Conservation (phyloP, 2,113 vertebrate species). For the Carlito syrichta region DNA sequence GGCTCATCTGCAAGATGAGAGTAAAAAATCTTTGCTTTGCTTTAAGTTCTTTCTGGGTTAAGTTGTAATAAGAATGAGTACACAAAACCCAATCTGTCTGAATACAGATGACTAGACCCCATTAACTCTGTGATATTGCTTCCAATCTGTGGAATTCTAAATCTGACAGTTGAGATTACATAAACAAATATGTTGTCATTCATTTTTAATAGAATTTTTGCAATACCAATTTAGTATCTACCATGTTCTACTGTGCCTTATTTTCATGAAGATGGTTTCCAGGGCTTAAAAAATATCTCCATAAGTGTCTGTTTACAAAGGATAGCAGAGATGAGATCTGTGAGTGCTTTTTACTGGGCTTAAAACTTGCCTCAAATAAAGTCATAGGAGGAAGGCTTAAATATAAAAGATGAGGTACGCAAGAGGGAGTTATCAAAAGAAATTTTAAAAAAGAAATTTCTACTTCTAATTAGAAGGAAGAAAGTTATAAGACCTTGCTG, state of each 20-base stretch:
- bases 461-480: neutral
- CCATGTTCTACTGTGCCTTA: neutral
- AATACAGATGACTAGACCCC: neutral
- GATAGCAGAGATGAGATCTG: neutral
- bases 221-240: neutral
- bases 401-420: neutral
- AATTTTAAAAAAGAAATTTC: neutral
- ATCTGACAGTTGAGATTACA: neutral
- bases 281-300: neutral
- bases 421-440: neutral
- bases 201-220: neutral
- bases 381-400: neutral
- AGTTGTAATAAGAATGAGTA: neutral
- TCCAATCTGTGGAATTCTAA: neutral
- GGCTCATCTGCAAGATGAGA: neutral
- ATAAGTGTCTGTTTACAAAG: neutral
- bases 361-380: neutral
- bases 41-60: neutral
- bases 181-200: neutral
- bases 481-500: neutral
- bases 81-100: conserved; percentile 1
- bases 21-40: neutral
- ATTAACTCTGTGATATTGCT: neutral
- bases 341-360: neutral
- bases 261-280: neutral